Evolutionary conservation across 2,113 vertebrate species (phyloP).

Genomic region (Actenoides lindsayi): DNA sequence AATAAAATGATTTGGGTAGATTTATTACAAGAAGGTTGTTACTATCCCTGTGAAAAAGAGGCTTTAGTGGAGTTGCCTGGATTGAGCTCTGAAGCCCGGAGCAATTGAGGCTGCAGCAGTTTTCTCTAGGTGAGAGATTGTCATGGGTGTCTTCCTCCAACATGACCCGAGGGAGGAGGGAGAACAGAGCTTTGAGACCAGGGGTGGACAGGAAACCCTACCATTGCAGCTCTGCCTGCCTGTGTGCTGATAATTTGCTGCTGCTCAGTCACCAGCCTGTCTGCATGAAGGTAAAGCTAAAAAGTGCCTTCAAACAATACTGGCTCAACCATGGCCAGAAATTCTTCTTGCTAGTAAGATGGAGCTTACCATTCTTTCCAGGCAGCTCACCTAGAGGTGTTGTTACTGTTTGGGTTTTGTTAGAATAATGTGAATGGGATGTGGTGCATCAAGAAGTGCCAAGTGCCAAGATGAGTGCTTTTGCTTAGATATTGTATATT

Average conservation of each 20-base stretch:
- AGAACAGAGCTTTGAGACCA: background rate
- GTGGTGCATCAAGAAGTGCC: background rate
- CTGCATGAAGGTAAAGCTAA: background rate
- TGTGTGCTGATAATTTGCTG: background rate
- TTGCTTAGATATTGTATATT: background rate
- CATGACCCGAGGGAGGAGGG: background rate
- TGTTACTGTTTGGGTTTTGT: background rate
- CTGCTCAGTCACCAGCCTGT: background rate
- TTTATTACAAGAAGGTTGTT: background rate
- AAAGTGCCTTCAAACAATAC: background rate
- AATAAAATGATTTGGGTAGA: background rate
- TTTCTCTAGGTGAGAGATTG: background rate
- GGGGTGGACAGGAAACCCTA: rapidly evolving
- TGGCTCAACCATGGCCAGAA: background rate
- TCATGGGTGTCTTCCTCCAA: background rate
- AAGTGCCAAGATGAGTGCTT: background rate
- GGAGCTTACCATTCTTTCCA: background rate
- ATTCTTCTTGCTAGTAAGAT: background rate
- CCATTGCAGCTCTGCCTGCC: background rate
- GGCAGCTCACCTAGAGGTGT: background rate
- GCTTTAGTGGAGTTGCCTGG: background rate
- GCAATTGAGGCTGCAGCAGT: background rate
- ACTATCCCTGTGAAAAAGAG: background rate
- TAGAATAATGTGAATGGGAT: background rate
- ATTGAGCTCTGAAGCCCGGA: background rate